phyloP scores from a whole-genome alignment of 2,113 vertebrate genomes.

The Condylura cristata region DNA sequence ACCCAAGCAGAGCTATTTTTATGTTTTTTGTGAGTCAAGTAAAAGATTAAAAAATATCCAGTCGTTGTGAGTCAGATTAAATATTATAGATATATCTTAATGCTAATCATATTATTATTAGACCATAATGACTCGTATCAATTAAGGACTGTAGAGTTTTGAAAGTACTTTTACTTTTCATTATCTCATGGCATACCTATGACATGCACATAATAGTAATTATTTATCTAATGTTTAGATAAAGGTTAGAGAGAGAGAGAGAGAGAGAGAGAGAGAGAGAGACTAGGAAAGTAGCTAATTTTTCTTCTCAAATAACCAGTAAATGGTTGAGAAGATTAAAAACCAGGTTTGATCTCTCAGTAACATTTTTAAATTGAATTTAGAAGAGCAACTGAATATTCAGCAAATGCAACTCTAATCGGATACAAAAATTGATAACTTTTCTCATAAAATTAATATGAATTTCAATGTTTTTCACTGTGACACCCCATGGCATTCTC shows the following conservation, averaged over 20 bases:
- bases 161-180: background rate
- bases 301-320: background rate
- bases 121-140: background rate
- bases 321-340: background rate
- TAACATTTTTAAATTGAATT: background rate
- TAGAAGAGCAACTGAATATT: background rate
- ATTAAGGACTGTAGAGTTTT: background rate
- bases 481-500: background rate
- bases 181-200: background rate
- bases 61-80: background rate
- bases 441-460: background rate
- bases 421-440: background rate
- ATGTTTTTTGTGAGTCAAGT: background rate
- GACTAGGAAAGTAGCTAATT: background rate
- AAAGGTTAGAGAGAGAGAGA: background rate
- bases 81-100: background rate
- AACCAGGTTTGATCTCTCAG: background rate
- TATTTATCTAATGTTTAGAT: background rate
- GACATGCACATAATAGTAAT: background rate
- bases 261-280: background rate
- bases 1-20: background rate
- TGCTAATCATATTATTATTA: background rate
- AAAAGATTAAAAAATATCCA: background rate
- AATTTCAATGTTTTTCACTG: background rate
- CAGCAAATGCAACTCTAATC: background rate